These are phyloP conservation scores for Drosophila guanche DNA, from an alignment of 1,140 invertebrate species.

Conservation along the genomic window DNA sequence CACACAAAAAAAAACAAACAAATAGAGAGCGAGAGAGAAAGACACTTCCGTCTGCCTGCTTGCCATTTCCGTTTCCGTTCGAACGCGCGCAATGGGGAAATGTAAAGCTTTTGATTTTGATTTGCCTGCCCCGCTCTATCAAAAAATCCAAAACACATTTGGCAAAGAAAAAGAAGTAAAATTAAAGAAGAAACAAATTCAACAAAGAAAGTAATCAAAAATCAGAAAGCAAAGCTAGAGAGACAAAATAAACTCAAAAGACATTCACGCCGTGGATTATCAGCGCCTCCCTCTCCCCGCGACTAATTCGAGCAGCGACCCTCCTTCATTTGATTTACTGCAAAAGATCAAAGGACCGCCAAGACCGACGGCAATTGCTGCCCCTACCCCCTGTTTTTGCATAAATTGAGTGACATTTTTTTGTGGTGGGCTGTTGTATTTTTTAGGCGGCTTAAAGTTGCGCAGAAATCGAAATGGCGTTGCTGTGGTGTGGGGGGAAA, in stretches of 20 bases:
- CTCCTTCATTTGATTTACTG: constrained; percentile 23
- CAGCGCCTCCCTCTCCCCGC: constrained; percentile 1
- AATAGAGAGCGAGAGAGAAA: constrained; percentile 21
- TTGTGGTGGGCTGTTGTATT: not conserved
- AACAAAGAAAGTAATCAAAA: constrained; percentile 22
- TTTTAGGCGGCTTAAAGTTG: constrained; percentile 41
- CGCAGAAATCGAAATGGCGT: constrained; percentile 18
- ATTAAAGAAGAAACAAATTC: constrained; percentile 19
- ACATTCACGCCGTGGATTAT: not conserved
- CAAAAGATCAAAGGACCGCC: constrained; percentile 51
- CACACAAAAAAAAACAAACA: constrained; percentile 25
- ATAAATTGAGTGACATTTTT: too few species aligned
- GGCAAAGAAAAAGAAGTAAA: constrained; percentile 10
- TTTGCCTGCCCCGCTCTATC: not conserved
- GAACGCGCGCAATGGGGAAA: constrained; percentile 30
- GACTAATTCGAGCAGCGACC: constrained; percentile 16
- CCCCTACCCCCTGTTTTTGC: not conserved
- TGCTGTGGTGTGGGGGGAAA: constrained; percentile 10
- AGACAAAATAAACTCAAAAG: not conserved
- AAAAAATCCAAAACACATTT: too few species aligned
- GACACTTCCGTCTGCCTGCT: constrained; percentile 54
- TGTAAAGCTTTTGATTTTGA: constrained; percentile 20
- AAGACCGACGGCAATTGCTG: constrained; percentile 46
- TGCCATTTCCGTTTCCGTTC: constrained; percentile 57
- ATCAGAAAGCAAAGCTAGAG: too few species aligned